A percentile compares a stretch with the other conserved stretches of the same genome.
phyloP scores from a whole-genome alignment of 2,113 vertebrate species.

The Cepphus grylle region DNA sequence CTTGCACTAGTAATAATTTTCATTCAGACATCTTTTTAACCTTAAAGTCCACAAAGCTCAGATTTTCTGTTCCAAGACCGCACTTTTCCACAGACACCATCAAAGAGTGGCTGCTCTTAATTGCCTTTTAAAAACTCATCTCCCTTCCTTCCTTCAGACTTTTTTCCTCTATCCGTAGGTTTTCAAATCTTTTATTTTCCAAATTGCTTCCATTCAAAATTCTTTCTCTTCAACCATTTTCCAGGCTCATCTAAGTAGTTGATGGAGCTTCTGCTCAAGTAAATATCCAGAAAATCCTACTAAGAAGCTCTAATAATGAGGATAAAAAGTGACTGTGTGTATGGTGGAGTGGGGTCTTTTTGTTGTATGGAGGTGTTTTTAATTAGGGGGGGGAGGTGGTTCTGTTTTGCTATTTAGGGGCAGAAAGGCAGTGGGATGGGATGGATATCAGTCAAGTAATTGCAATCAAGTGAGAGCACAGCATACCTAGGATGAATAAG shows the following conservation, averaged over 20 bases:
- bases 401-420: neutral
- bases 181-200: neutral
- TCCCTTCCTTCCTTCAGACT: neutral
- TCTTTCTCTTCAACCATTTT: neutral
- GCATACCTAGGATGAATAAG: neutral
- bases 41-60: neutral
- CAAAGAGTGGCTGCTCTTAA: neutral
- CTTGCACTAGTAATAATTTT: neutral
- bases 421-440: neutral
- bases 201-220: neutral
- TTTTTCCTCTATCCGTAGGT: neutral
- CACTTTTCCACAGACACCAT: neutral
- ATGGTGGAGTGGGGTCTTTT: neutral
- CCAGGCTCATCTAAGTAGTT: neutral
- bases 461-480: neutral
- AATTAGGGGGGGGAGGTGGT: too few relatives aligned
- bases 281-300: neutral
- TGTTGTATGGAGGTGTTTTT: neutral
- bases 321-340: accelerated
- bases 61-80: neutral
- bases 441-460: neutral
- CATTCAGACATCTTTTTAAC: neutral
- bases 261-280: neutral
- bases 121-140: neutral
- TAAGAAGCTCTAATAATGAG: neutral